Base-by-base conservation (phyloP, 2,888 invertebrate species). In the Cephalotes varians region DNA sequence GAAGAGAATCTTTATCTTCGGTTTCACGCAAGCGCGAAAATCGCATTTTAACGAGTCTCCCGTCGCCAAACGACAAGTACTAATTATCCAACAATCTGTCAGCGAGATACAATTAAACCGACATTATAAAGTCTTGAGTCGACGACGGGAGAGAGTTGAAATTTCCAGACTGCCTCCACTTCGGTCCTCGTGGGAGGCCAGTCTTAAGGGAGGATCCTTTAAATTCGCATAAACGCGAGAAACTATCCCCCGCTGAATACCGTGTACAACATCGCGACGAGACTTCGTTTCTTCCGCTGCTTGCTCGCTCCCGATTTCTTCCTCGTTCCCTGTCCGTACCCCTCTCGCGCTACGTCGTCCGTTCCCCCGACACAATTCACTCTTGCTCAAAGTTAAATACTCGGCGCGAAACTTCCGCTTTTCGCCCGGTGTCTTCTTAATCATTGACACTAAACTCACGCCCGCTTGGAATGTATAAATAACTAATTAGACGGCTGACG, bases 381-480 rank as follows among this genome's bases (percentile, higher is more conserved):
- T 87, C 86, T 85, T 86, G 85, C 86, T 89, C 86, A 87, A 92
- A 93, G 93, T 92, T 93, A 92, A 93, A 93, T 92, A 92, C 91
- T 90, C 87, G 84, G 84, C 86, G 87, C 86, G 84, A 88, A 92
- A 92, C 89, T 92, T 92, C 82, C 82, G 85, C 71, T 47, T 77
- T 77, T 25, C 77, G 31, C 84, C 62, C 83, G 67, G 81, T 77
- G 81, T 87, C 88, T 90, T 90, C 91, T 91, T 92, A 93, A 92
- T 93, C 92, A 93, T 93, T 93, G 91, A 92, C 91, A 92, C 91
- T 87, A 87, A n/a, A 88, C 91, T 92, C 92, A 88, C 92, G 90
- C 92, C 91, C 91, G 90, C 91, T 91, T 87, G 89, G 90, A 92
- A 92, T 91, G 92, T 91, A 92, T 93, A 93, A 93, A 93, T 93